These are phyloP conservation scores for Hippopotamyrus pictus DNA, from an alignment of 2,797 vertebrate genomes.

Conservation along the genomic window DNA sequence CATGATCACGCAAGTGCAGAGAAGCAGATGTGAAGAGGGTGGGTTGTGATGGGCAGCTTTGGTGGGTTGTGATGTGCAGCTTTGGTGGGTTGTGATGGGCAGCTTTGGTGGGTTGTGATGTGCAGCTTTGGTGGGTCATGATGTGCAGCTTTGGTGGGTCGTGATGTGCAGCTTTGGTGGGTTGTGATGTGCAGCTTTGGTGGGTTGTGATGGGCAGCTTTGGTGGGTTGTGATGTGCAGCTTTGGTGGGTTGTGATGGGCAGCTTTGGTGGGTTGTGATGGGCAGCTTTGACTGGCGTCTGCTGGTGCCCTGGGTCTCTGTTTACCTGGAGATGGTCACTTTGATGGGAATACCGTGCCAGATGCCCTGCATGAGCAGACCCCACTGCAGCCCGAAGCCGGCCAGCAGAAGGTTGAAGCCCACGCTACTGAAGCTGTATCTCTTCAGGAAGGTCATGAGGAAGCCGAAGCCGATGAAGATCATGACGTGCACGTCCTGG, in stretches of 20 bases:
- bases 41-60: background rate
- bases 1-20: background rate
- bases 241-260: no score
- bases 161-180: no score
- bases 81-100: no score
- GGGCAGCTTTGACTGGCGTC: background rate
- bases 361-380: slow-evolving; percentile 72
- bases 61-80: no score
- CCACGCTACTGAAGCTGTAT: slow-evolving; percentile 90
- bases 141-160: no score
- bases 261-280: background rate
- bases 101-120: no score
- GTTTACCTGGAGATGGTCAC: slow-evolving; percentile 64
- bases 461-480: slow-evolving; percentile 94
- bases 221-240: no score
- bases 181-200: no score
- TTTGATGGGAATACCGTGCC: slow-evolving; percentile 58
- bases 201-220: no score
- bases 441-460: slow-evolving; percentile 95
- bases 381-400: slow-evolving; percentile 94
- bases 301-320: background rate
- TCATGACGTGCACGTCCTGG: slow-evolving; percentile 94
- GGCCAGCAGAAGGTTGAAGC: slow-evolving; percentile 83
- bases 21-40: background rate
- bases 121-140: no score